Conservation (phyloP, 2,113 vertebrate species). For the Pedionomus torquatus region DNA sequence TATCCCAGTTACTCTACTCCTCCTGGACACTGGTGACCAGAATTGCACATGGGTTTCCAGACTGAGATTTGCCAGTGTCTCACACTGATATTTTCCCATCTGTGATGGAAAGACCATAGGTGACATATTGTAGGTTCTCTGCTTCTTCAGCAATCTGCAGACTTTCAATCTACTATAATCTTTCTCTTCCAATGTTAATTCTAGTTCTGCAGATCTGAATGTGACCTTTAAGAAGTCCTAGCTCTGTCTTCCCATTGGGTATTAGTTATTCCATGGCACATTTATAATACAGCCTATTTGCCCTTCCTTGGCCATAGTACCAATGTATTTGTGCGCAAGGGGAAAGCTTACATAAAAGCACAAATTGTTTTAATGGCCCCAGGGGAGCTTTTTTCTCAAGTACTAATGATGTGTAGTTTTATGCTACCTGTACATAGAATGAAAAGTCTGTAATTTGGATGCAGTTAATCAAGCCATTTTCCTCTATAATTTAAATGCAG, state of each 20-base stretch:
- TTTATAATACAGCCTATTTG: background rate
- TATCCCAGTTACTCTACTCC: background rate
- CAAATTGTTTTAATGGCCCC: background rate
- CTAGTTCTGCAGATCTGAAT: background rate
- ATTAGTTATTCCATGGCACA: background rate
- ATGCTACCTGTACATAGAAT: background rate
- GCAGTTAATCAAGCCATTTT: background rate
- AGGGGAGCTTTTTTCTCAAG: background rate
- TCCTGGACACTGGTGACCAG: background rate
- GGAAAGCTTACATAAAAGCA: background rate
- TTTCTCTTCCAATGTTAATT: background rate
- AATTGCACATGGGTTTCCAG: background rate
- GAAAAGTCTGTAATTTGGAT: background rate
- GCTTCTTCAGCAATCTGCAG: background rate
- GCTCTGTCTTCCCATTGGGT: background rate
- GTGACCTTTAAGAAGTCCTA: background rate
- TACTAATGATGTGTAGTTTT: background rate
- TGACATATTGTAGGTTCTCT: background rate
- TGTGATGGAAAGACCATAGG: background rate
- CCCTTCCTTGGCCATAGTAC: background rate
- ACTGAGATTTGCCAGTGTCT: background rate
- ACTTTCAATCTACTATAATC: background rate
- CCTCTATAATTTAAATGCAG: background rate
- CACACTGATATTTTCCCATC: background rate
- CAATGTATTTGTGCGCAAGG: background rate